A percentile compares a stretch with the other conserved stretches of the same genome.
Conservation (phyloP, 2,888 invertebrate species). For the Amblyjoppa fuscipennis region DNA sequence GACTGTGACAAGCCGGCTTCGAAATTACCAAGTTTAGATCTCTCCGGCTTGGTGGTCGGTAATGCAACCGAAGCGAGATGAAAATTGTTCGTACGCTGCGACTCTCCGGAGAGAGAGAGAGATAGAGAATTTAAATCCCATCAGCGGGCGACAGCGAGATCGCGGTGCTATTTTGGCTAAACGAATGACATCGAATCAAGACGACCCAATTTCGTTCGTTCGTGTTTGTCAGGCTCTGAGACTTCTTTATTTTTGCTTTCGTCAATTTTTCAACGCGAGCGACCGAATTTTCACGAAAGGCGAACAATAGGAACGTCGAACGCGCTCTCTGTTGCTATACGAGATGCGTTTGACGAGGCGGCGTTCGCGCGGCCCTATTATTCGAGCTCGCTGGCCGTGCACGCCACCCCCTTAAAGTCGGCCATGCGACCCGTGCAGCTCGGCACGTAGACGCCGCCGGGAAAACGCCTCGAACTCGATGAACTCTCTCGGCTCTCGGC, state of each 20-base stretch:
- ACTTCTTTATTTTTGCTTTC: not conserved
- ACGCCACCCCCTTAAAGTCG: conserved; percentile 59
- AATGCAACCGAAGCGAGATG: conserved; percentile 6
- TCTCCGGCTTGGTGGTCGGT: not conserved
- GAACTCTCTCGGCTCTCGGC: conserved; percentile 5
- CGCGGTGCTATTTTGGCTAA: conserved; percentile 27
- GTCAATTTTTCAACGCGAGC: not conserved
- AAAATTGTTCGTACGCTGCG: not conserved
- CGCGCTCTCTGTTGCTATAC: conserved; percentile 14
- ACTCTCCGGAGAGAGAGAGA: not conserved
- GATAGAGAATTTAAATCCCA: conserved; percentile 33
- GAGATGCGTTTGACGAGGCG: conserved; percentile 12
- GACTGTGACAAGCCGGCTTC: not conserved
- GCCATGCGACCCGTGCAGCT: conserved; percentile 74
- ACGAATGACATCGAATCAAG: conserved; percentile 13
- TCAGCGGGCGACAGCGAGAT: not conserved
- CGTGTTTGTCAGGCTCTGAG: not conserved
- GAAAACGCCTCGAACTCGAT: conserved; percentile 42
- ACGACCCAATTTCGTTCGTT: conserved; percentile 31
- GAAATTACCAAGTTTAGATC: conserved; percentile 41
- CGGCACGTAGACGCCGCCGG: conserved; percentile 75
- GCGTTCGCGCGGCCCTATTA: conserved; percentile 25
- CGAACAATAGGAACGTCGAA: not conserved
- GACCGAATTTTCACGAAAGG: not conserved
- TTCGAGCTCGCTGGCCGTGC: conserved; percentile 29